phyloP scores from a whole-genome alignment of 2,888 invertebrate genomes.

The Podabrus alpinus region DNA sequence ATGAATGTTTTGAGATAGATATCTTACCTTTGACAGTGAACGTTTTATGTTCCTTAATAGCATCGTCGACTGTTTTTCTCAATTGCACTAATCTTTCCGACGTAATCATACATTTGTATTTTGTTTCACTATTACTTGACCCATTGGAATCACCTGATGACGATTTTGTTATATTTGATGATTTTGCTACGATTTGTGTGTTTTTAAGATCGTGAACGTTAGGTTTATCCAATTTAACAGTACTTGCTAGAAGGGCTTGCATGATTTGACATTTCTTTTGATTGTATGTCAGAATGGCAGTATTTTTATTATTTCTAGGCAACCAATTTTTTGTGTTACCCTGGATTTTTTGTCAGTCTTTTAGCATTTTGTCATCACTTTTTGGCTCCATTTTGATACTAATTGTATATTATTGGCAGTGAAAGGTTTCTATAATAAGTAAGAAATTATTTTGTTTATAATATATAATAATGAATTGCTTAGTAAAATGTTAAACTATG shows the following conservation, averaged over 20 bases:
- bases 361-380: not conserved
- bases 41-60: conserved; percentile 67
- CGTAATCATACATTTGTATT: conserved; percentile 55
- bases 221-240: not conserved
- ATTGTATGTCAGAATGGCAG: conserved; percentile 20
- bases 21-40: conserved; percentile 64
- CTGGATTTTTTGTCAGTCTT: conserved; percentile 24
- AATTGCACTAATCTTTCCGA: conserved; percentile 68
- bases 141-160: not conserved
- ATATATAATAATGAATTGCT: not conserved
- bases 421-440: not conserved
- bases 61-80: conserved; percentile 67
- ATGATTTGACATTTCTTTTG: conserved; percentile 27
- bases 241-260: conserved; percentile 3
- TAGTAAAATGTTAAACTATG: not conserved
- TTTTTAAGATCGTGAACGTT: not conserved
- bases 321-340: conserved; percentile 24
- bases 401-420: conserved; percentile 1
- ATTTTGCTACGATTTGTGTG: not conserved
- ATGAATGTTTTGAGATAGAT: not conserved
- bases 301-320: conserved; percentile 20
- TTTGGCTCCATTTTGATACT: not conserved
- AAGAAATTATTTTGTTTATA: not conserved
- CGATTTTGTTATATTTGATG: not conserved
- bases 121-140: not conserved